phyloP scores from a whole-genome alignment of 2,113 vertebrate species.

The Melanostigma gelatinosum region DNA sequence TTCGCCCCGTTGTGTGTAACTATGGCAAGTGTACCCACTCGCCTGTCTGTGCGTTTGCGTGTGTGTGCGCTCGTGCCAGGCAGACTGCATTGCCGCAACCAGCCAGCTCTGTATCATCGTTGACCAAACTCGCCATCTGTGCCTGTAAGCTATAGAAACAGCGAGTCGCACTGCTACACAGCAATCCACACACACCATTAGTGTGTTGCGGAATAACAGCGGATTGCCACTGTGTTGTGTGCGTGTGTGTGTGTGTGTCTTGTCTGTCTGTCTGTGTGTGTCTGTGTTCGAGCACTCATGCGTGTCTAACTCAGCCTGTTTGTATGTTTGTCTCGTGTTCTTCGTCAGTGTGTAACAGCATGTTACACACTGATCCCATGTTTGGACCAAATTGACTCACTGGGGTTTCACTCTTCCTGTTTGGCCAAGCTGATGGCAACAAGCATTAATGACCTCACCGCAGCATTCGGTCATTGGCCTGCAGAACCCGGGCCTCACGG shows the following conservation, averaged over 20 bases:
- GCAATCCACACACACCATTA: conserved; percentile 24
- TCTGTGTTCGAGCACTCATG: conserved; percentile 10
- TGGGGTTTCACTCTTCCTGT: conserved; percentile 79
- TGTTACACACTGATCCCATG: conserved; percentile 62
- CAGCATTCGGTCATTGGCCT: conserved; percentile 81
- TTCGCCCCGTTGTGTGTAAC: conserved; percentile 38
- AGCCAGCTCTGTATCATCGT: conserved; percentile 62
- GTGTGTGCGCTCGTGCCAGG: conserved; percentile 19
- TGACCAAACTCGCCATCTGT: conserved; percentile 72
- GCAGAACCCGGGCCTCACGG: conserved; percentile 48
- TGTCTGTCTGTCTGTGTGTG: not conserved
- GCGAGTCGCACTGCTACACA: conserved; percentile 49
- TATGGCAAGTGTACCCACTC: conserved; percentile 15
- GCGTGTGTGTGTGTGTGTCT: conserved; percentile 3
- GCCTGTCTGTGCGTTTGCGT: conserved; percentile 4
- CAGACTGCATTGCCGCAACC: conserved; percentile 61
- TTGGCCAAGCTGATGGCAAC: conserved; percentile 85
- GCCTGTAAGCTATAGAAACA: conserved; percentile 65
- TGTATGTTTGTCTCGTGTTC: conserved; percentile 10
- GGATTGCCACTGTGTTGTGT: conserved; percentile 8
- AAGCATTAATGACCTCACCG: conserved; percentile 84
- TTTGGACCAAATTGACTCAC: conserved; percentile 72
- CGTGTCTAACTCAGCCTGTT: not conserved
- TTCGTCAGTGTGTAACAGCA: conserved; percentile 15
- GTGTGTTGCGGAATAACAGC: conserved; percentile 26